These are phyloP conservation scores for Melanchra persicariae DNA, from an alignment of 2,888 invertebrate genomes.

Conservation along the genomic window DNA sequence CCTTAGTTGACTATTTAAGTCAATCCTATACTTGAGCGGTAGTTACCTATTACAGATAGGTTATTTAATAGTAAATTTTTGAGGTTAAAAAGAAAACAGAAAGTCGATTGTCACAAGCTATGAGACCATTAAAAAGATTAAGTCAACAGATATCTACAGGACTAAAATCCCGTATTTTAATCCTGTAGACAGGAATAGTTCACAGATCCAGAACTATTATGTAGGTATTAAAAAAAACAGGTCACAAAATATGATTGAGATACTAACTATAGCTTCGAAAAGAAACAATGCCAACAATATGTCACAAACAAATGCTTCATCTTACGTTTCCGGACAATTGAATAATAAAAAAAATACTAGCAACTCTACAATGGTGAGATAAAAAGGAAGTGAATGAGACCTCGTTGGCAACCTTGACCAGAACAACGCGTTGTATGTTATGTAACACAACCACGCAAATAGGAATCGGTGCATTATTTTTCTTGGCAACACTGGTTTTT, in stretches of 20 bases:
- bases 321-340: slow-evolving; percentile 37
- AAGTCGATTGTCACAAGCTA: not conserved
- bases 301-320: slow-evolving; percentile 12
- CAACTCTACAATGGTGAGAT: slow-evolving; percentile 47
- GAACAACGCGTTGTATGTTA: slow-evolving; percentile 31
- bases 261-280: not conserved
- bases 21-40: too few relatives aligned
- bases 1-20: too few relatives aligned
- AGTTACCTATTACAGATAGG: too few relatives aligned
- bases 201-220: not conserved
- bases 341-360: slow-evolving; percentile 42
- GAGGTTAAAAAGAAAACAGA: too few relatives aligned
- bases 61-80: too few relatives aligned
- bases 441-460: slow-evolving; percentile 35
- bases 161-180: too few relatives aligned
- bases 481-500: slow-evolving; percentile 47
- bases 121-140: not conserved
- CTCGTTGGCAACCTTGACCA: slow-evolving; percentile 63
- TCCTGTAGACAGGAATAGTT: too few relatives aligned
- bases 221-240: not conserved
- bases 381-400: slow-evolving; percentile 60
- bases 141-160: not conserved
- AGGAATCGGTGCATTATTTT: slow-evolving; percentile 39
- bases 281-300: slow-evolving; percentile 20
- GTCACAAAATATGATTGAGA: not conserved